Base-by-base conservation (phyloP, 2,888 invertebrate genomes). In the Oxytorus armatus region DNA sequence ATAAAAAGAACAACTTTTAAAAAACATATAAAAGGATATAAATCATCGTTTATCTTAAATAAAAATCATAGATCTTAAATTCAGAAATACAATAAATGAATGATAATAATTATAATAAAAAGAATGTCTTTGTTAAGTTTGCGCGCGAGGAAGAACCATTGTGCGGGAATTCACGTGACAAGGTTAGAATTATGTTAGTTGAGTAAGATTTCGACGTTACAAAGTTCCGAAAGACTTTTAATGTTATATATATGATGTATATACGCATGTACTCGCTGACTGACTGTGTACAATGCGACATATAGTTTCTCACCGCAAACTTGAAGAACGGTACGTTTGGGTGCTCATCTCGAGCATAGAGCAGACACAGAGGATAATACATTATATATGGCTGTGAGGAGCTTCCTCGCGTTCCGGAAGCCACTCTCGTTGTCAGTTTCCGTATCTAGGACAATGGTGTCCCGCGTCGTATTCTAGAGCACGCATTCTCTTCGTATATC, bases 361-460 rank as follows among this genome's bases (percentile, higher is more conserved):
- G 8, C n/a, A n/a, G n/a, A n/a, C n/a, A 75, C 11, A 29, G 23
- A 53, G 16, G 14, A 74, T 14, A n/a, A 36, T 18, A 69, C 21
- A 42, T 25, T 23, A 14, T 36, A 39, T 3, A 23, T 11, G 33
- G 47, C n/a, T n/a, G n/a, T n/a, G n/a, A 57, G 63, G 65, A 70
- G 44, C 33, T 44, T 68, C n/a, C 61, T 55, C 63, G 66, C 75
- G 57, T 65, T 65, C 73, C 76, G 79, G 79, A 80, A 80, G 79
- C 79, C 16, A 77, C 76, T 80, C 49, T 68, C 73, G 86, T 89
- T 89, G 89, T 89, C 87, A 86, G 85, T 87, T 84, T 84, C 87
- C 85, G 85, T 88, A 86, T 89, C 88, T 87, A 84, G 85, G 82
- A 90, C 87, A 89, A 88, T 88, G 82, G 85, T 72, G 82, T 84